Percentiles rank a stretch among this genome's conserved stretches.
phyloP scores from a whole-genome alignment of 2,113 vertebrate species.

The Channa argus region DNA sequence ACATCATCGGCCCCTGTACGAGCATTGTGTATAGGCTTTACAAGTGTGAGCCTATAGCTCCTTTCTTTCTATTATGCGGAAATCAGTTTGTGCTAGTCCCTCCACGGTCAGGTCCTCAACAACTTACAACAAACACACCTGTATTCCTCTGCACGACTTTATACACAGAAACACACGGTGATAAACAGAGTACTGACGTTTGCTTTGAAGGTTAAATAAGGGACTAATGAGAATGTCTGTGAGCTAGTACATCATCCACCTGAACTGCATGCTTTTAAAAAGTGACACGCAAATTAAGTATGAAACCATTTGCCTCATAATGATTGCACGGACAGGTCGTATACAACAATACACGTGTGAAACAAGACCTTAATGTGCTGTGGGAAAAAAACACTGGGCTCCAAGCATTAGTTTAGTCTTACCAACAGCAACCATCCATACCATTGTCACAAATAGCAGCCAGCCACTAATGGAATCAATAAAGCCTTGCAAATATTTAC shows the following conservation, averaged over 20 bases:
- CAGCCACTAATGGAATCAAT: slow-evolving; percentile 80
- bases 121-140: slow-evolving; percentile 10
- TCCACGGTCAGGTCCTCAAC: slow-evolving; percentile 23
- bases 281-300: slow-evolving; percentile 36
- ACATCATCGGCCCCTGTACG: slow-evolving; percentile 45
- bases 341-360: slow-evolving; percentile 21
- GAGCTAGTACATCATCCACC: slow-evolving; percentile 23
- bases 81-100: background rate
- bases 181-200: slow-evolving; percentile 5
- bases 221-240: slow-evolving; percentile 22
- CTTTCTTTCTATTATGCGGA: slow-evolving; percentile 8
- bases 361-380: slow-evolving; percentile 60
- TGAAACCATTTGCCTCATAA: slow-evolving; percentile 40
- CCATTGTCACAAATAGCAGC: slow-evolving; percentile 70
- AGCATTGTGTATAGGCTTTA: slow-evolving; percentile 40
- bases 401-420: slow-evolving; percentile 52
- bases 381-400: slow-evolving; percentile 27
- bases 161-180: slow-evolving; percentile 17
- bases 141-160: background rate
- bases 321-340: slow-evolving; percentile 25
- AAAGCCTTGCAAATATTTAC: slow-evolving; percentile 81
- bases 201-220: slow-evolving; percentile 41
- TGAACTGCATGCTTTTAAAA: slow-evolving; percentile 28
- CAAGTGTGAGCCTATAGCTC: slow-evolving; percentile 8
- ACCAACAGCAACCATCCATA: slow-evolving; percentile 67